Evolutionary conservation across 2,797 vertebrate species (phyloP).

Genomic region (Melanotaenia pygmaea): DNA sequence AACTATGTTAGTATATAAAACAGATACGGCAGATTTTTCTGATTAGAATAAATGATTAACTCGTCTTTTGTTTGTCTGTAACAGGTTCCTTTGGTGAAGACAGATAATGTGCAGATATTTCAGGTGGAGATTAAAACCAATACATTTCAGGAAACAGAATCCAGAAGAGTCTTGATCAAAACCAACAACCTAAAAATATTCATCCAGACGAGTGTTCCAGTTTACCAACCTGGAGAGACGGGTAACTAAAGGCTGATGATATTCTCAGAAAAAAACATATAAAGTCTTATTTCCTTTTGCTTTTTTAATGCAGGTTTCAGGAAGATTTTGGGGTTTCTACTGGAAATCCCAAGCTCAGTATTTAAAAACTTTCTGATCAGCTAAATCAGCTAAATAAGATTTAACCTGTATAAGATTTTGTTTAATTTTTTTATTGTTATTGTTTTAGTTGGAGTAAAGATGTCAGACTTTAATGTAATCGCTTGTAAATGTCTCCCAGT

Average conservation of each 20-base stretch:
- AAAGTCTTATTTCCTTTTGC: neutral
- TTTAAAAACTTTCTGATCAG: no score
- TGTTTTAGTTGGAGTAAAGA: no score
- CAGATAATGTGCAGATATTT: slow-evolving; percentile 31
- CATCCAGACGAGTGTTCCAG: slow-evolving; percentile 88
- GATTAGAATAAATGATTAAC: neutral
- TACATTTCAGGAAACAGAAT: slow-evolving; percentile 71
- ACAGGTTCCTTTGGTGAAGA: slow-evolving; percentile 58
- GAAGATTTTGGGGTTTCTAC: neutral
- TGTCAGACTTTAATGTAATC: neutral
- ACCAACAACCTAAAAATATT: slow-evolving; percentile 73
- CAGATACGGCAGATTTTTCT: neutral
- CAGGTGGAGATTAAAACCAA: slow-evolving; percentile 74
- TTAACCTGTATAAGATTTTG: no score
- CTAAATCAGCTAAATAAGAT: no score
- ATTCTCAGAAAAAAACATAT: neutral
- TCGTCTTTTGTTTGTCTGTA: neutral
- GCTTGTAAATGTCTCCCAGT: slow-evolving; percentile 74
- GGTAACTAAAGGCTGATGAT: slow-evolving; percentile 30
- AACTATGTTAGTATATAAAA: neutral
- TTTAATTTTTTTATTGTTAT: neutral
- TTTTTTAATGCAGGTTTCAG: neutral
- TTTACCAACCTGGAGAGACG: slow-evolving; percentile 86
- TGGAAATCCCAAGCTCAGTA: no score
- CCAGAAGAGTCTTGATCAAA: slow-evolving; percentile 78